phyloP scores from a whole-genome alignment of 2,113 vertebrate species.

The Rousettus leschenaultii region DNA sequence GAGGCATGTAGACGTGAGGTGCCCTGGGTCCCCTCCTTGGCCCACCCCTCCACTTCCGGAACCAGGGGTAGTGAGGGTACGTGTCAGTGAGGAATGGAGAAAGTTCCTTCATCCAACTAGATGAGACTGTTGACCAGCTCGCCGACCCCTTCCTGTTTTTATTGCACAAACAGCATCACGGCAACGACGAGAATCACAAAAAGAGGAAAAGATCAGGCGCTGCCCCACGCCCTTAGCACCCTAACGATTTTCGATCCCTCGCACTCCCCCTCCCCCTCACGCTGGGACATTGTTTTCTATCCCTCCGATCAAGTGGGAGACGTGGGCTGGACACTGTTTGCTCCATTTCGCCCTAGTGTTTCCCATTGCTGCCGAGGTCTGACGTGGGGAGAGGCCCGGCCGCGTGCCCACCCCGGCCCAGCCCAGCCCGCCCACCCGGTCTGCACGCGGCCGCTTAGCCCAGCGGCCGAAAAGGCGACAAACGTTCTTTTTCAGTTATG shows the following conservation, averaged over 20 bases:
- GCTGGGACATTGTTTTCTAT: rapidly evolving
- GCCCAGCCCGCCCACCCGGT: rapidly evolving
- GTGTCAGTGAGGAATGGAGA: not conserved
- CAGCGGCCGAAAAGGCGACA: rapidly evolving
- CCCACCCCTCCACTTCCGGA: rapidly evolving
- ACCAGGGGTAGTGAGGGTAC: rapidly evolving
- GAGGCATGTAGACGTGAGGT: rapidly evolving
- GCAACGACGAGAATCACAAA: not conserved
- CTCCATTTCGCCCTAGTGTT: not conserved
- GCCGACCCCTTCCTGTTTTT: not conserved
- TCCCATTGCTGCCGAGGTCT: rapidly evolving
- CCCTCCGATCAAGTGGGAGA: not conserved
- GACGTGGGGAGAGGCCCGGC: no score
- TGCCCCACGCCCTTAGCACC: rapidly evolving
- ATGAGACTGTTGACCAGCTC: not conserved
- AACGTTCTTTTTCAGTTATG: rapidly evolving
- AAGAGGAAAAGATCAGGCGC: not conserved
- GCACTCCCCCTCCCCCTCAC: rapidly evolving
- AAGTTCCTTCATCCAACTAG: not conserved
- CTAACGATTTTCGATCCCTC: rapidly evolving
- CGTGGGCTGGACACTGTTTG: rapidly evolving
- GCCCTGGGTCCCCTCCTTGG: not conserved
- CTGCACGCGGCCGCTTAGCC: rapidly evolving
- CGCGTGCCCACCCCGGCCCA: not conserved
- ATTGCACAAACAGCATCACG: not conserved